phyloP scores from a whole-genome alignment of 1,140 invertebrate species.

The Camponotus vicinus region DNA sequence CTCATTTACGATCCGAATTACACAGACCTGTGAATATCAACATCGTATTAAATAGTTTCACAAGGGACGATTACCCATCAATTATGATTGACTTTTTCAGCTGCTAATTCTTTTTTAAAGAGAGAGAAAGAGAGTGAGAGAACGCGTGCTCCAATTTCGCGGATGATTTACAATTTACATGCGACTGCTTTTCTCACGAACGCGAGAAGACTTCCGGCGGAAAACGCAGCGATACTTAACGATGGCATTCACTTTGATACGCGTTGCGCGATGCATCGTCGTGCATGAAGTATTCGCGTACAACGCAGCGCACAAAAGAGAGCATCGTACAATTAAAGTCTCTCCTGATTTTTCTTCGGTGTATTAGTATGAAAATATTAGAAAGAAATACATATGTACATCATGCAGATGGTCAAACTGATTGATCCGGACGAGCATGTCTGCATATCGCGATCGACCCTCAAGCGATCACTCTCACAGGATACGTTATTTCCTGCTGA shows the following conservation, averaged over 20 bases:
- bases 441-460: slow-evolving; percentile 29
- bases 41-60: slow-evolving; percentile 25
- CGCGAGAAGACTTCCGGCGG: slow-evolving; percentile 17
- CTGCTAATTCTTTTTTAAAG: background rate
- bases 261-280: slow-evolving; percentile 12
- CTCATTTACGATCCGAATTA: slow-evolving; percentile 35
- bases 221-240: slow-evolving; percentile 37
- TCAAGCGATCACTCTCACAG: slow-evolving; percentile 69
- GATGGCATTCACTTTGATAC: slow-evolving; percentile 27
- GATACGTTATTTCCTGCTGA: slow-evolving; percentile 76
- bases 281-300: background rate
- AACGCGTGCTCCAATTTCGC: slow-evolving; percentile 13
- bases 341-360: background rate
- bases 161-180: slow-evolving; percentile 31
- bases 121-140: background rate
- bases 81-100: background rate
- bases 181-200: slow-evolving; percentile 24
- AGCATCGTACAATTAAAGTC: slow-evolving; percentile 10
- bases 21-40: background rate
- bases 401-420: slow-evolving; percentile 51
- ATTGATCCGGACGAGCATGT: slow-evolving; percentile 39
- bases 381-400: background rate
- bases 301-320: background rate
- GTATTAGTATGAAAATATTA: background rate
- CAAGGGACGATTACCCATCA: background rate